These are phyloP conservation scores for Venustaconcha ellipsiformis DNA, from an alignment of 1,140 invertebrate species.

Conservation along the genomic window DNA sequence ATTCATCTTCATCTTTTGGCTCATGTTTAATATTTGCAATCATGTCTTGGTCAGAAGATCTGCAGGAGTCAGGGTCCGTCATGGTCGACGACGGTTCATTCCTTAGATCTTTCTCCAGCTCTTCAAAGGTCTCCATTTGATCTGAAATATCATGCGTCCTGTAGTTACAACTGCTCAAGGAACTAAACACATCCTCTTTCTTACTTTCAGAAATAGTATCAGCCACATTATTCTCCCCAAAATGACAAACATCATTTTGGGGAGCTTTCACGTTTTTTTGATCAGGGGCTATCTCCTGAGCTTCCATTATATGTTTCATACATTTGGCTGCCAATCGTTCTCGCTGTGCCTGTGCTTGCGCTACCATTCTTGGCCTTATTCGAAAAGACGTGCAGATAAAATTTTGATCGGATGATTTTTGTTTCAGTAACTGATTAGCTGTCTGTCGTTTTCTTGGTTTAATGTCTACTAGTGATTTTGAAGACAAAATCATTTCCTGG, in stretches of 20 bases:
- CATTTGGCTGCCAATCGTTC: slow-evolving; percentile 26
- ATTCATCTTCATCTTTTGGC: slow-evolving; percentile 7
- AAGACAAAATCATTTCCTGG: slow-evolving; percentile 57
- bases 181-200: slow-evolving; percentile 4
- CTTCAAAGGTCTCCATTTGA: slow-evolving; percentile 7
- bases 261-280: slow-evolving; percentile 31
- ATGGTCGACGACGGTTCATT: not conserved
- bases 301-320: slow-evolving; percentile 32
- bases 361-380: slow-evolving; percentile 38
- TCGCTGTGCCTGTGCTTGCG: slow-evolving; percentile 29
- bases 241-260: slow-evolving; percentile 37
- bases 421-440: slow-evolving; percentile 50
- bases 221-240: slow-evolving; percentile 28
- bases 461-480: slow-evolving; percentile 51
- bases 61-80: not conserved
- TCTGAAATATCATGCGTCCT: slow-evolving; percentile 12
- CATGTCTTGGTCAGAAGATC: not conserved
- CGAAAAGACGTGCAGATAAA: slow-evolving; percentile 60
- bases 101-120: not conserved
- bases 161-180: slow-evolving; percentile 13
- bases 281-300: slow-evolving; percentile 12
- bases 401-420: slow-evolving; percentile 44
- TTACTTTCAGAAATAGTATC: not conserved
- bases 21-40: not conserved
- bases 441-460: slow-evolving; percentile 46